Evolutionary conservation across 2,797 vertebrate species (phyloP), one percentile per base, ranked within the genome.

Genomic region (Columba guinea): DNA sequence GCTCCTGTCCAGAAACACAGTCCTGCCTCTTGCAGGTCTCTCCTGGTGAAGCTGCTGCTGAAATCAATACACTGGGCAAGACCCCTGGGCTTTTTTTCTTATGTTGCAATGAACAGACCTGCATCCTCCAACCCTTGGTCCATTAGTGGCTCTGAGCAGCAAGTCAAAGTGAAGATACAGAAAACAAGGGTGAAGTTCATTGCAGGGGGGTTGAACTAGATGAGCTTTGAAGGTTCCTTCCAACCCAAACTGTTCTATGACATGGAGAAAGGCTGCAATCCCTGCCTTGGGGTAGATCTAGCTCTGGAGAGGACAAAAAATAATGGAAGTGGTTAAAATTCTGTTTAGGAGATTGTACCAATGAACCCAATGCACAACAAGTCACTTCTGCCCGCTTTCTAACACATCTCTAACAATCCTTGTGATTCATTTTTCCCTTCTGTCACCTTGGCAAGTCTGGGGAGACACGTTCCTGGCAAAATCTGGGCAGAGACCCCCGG

Each of bases 351-450:
- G 56, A 55, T 11, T 5, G 41, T 5, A 35, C 26, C 5, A 2
- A 4, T 22, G 59, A 79, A 81, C 39, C 51, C 49, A 64, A 77
- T 5, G 3, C 10, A 2, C 46, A 64, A 62, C 1, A 0, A 79
- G 71, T 9, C 3, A 15, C 73, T 63, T 14, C n/a, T 17, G 49
- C 67, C 70, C 35, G 78, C 34, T 80, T 85, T 73, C 76, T 73
- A 92, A 62, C 86, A 35, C 18, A 0, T 81, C 51, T 85, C 82
- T 79, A 18, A 28, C 56, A 49, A 55, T 17, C 51, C 69, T 58
- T 32, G 1, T 70, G 73, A 96, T 78, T 91, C 51, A 83, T 58
- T 69, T 83, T 84, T 78, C 73, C 94, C 95, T 96, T 96, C 92
- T 92, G 89, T 76, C 30, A 28, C 84, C 62, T 91, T 94, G 94